Conservation (phyloP, 2,888 invertebrate species). For the Autographa pulchrina region DNA sequence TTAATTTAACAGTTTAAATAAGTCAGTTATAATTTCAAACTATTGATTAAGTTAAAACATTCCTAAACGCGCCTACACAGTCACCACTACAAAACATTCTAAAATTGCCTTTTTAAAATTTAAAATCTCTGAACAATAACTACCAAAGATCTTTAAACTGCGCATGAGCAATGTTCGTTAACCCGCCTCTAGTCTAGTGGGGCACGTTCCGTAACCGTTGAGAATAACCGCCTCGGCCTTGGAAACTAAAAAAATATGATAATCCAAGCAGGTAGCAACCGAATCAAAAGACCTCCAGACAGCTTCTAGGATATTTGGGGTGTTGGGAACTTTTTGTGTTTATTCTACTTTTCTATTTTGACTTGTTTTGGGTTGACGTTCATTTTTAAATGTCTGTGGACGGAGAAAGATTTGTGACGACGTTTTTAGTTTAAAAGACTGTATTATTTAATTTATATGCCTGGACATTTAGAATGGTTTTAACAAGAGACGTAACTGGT, state of each 20-base stretch:
- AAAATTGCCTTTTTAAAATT: not conserved
- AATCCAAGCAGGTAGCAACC: slow-evolving; percentile 71
- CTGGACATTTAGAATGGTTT: no score
- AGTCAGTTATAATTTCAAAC: no score
- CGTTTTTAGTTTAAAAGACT: no score
- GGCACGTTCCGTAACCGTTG: slow-evolving; percentile 59
- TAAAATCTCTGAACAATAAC: slow-evolving; percentile 14
- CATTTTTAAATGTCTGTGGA: not conserved
- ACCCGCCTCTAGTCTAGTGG: slow-evolving; percentile 49
- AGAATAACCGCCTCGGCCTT: slow-evolving; percentile 67
- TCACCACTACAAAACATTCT: not conserved
- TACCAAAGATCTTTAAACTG: slow-evolving; percentile 42
- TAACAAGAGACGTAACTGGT: no score
- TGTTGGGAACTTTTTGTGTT: slow-evolving; percentile 18
- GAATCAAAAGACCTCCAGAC: slow-evolving; percentile 60
- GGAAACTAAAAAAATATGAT: slow-evolving; percentile 63
- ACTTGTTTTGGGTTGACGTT: not conserved
- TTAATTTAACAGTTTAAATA: no score
- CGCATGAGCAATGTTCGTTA: slow-evolving; percentile 58
- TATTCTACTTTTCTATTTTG: slow-evolving; percentile 25
- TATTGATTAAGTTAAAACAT: no score
- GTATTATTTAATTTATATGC: no score
- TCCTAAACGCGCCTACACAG: not conserved
- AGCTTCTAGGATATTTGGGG: slow-evolving; percentile 37
- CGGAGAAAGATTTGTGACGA: not conserved